A percentile compares a stretch with the other conserved stretches of the same genome.
Conservation (phyloP, 2,888 invertebrate genomes). For the Azorinus chamasolen region DNA sequence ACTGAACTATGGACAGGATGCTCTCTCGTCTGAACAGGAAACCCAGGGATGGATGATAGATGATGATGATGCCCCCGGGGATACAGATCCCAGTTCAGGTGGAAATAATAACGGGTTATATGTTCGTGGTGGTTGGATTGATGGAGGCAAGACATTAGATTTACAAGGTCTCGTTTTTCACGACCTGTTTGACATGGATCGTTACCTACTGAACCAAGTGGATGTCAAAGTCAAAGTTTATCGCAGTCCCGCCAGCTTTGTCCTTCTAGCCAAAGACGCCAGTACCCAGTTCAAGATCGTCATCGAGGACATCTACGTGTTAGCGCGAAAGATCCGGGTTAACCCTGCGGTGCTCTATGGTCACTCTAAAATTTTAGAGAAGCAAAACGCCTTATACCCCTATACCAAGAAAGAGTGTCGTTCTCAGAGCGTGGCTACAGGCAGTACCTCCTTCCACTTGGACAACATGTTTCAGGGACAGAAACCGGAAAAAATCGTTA, state of each 20-base stretch:
- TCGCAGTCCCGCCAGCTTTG: constrained; percentile 1
- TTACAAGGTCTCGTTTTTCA: constrained; percentile 13
- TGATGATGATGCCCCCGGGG: constrained; percentile 30
- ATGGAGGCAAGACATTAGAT: neutral
- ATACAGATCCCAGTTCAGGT: constrained; percentile 2
- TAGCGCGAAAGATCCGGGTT: constrained; percentile 37
- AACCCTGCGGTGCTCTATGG: constrained; percentile 49
- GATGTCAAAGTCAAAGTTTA: constrained; percentile 26
- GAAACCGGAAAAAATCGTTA: too few species aligned
- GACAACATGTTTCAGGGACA: constrained; percentile 14
- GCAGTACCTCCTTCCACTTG: neutral
- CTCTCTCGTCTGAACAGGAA: constrained; percentile 3
- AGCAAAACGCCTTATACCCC: constrained; percentile 33
- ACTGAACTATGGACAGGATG: constrained; percentile 17
- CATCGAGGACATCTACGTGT: constrained; percentile 12
- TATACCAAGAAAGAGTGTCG: constrained; percentile 25
- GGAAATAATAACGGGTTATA: constrained; percentile 38
- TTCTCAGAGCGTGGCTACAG: constrained; percentile 8
- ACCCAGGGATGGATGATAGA: constrained; percentile 18
- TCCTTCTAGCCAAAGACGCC: neutral
- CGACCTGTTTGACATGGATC: constrained; percentile 5
- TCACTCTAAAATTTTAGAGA: constrained; percentile 35
- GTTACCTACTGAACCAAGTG: constrained; percentile 21
- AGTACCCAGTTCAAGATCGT: constrained; percentile 18
- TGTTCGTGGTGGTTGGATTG: constrained; percentile 6